Base-by-base conservation (phyloP, 2,888 invertebrate species). In the Mimachlamys varia region DNA sequence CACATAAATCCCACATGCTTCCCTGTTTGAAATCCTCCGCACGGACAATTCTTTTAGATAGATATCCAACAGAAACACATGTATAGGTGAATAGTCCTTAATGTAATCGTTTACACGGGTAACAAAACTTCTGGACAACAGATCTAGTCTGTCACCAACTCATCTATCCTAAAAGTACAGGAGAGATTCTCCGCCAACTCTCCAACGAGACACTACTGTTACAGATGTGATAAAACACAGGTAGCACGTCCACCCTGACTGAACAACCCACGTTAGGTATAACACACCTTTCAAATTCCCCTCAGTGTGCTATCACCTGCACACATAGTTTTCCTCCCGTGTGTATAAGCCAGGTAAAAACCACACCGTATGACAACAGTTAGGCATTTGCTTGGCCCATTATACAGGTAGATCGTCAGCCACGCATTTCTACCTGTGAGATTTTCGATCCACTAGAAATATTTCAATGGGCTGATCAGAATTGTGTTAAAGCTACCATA, bases 291-390 rank as follows among this genome's bases (percentile, higher is more conserved):
- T 62, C 62, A 62, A 62, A 62, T 62, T 76, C 33, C 76, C 76
- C 76, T 76, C 76, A 76, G 76, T 13, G 76, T 76, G 27, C 76
- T 76, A 76, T 76, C 76, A 76, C 76, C 76, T 76, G 76, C 76
- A 76, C 76, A 76, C 76, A 76, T 33, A 33, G 33, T 76, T 76
- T 76, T 76, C 76, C 76, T 76, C 76, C 27, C 33, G 7, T 33
- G 7, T 33, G 33, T 76, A 27, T 33, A 76, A 76, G 27, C 76
- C 10, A 76, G 76, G 76, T 76, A 76, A 10, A 33, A 76, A 22
- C 76, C 76, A 76, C 76, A 76, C 76, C 13, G 33, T 76, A 76
- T 33, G 33, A 76, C 76, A 76, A 76, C 76, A 76, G 76, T 76
- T 76, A 76, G 76, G 76, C 76, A 76, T 76, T 76, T 76, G 33